A percentile compares a stretch with the other conserved stretches of the same genome.
Conservation (phyloP, 1,140 invertebrate genomes). For the Holcopasites calliopsidis region DNA sequence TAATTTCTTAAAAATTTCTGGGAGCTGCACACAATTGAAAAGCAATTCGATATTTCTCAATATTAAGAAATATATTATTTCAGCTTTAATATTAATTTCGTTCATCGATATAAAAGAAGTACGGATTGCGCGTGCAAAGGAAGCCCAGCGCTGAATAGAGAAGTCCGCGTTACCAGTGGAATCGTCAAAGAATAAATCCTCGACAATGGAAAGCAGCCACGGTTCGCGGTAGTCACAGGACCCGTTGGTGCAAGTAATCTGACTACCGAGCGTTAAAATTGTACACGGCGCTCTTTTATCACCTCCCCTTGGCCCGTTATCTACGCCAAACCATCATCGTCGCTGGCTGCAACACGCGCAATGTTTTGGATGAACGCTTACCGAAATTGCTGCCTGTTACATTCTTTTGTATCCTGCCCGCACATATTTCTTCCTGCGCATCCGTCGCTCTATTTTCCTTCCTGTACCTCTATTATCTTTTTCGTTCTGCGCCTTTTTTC, state of each 20-base stretch:
- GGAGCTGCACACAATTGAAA: too few species aligned
- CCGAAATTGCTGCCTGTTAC: constrained; percentile 56
- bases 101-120: too few species aligned
- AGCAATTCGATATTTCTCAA: too few species aligned
- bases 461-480: neutral
- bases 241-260: constrained; percentile 25
- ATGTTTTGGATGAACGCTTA: constrained; percentile 59
- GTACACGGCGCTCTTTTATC: constrained; percentile 30
- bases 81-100: too few species aligned
- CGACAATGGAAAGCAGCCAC: neutral
- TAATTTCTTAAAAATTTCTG: neutral
- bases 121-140: too few species aligned
- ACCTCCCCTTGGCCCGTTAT: constrained; percentile 10
- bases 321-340: constrained; percentile 35
- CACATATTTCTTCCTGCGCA: neutral
- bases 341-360: constrained; percentile 5
- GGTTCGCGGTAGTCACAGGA: neutral
- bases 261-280: constrained; percentile 47
- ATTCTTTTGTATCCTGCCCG: constrained; percentile 22
- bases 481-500: too few species aligned
- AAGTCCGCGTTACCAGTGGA: neutral
- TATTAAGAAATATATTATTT: too few species aligned
- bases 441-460: neutral
- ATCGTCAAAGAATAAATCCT: neutral
- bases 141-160: neutral